These are phyloP conservation scores for Solenopsis invicta DNA, from an alignment of 1,140 invertebrate species.

Conservation along the genomic window DNA sequence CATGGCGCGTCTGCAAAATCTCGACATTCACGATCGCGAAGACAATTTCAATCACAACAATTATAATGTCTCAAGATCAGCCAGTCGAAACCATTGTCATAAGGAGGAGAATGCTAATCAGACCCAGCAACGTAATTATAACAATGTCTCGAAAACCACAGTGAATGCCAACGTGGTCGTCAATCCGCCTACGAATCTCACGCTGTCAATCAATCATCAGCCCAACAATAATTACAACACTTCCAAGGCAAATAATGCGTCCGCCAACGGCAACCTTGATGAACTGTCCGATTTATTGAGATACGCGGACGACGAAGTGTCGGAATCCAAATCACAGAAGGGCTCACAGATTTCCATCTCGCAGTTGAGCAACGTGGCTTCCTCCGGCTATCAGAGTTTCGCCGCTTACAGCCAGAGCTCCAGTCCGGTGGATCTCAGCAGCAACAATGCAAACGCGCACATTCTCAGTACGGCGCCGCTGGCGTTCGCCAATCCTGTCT, in stretches of 20 bases:
- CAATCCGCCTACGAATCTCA: slow-evolving; percentile 80
- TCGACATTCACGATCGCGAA: slow-evolving; percentile 83
- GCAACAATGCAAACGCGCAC: slow-evolving; percentile 86
- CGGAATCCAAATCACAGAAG: slow-evolving; percentile 85
- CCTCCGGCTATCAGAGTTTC: slow-evolving; percentile 96
- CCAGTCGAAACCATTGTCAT: slow-evolving; percentile 83
- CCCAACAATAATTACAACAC: slow-evolving; percentile 84
- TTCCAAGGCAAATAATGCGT: slow-evolving; percentile 69
- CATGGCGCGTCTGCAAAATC: slow-evolving; percentile 79
- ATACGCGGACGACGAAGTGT: slow-evolving; percentile 86
- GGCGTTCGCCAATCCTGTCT: slow-evolving; percentile 95
- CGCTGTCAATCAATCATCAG: slow-evolving; percentile 82
- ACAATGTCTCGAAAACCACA: slow-evolving; percentile 85
- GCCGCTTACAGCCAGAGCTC: slow-evolving; percentile 96
- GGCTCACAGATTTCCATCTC: slow-evolving; percentile 90
- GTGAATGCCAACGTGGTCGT: slow-evolving; percentile 83
- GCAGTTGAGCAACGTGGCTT: slow-evolving; percentile 93
- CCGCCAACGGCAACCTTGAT: slow-evolving; percentile 88
- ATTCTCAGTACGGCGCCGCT: slow-evolving; percentile 89
- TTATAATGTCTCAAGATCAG: slow-evolving; percentile 83
- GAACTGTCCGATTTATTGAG: slow-evolving; percentile 91
- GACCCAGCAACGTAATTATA: slow-evolving; percentile 84
- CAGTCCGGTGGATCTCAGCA: slow-evolving; percentile 93
- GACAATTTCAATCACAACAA: slow-evolving; percentile 85
- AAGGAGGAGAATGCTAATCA: slow-evolving; percentile 87